Evolutionary conservation across 2,113 vertebrate genomes (phyloP).

Genomic region (Neolamprologus brichardi): DNA sequence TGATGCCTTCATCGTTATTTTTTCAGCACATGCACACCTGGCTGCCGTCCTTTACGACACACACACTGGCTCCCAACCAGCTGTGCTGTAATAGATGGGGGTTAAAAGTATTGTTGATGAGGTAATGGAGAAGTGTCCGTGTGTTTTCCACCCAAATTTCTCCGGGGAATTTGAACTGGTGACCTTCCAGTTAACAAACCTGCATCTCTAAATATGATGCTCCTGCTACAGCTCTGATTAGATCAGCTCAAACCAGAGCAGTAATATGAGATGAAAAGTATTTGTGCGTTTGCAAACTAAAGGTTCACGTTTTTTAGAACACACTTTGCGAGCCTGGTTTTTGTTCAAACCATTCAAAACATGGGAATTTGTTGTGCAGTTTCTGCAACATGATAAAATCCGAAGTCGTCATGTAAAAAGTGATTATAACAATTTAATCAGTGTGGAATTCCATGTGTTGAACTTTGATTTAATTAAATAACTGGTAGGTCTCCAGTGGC

Average conservation of each 20-base stretch:
- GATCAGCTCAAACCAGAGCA: background rate
- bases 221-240: background rate
- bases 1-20: background rate
- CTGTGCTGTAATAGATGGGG: background rate
- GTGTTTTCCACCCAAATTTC: background rate
- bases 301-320: background rate
- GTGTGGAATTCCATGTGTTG: background rate
- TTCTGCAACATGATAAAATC: background rate
- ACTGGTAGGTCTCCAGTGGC: background rate
- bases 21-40: background rate
- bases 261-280: background rate
- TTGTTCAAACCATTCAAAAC: background rate
- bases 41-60: background rate
- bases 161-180: background rate
- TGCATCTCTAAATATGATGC: background rate
- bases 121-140: background rate
- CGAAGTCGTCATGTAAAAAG: background rate
- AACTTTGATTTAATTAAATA: slow-evolving; percentile 8
- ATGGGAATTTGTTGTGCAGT: background rate
- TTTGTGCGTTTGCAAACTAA: background rate
- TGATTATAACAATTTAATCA: background rate
- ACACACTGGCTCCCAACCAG: background rate
- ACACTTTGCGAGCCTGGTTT: background rate
- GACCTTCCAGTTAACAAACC: background rate
- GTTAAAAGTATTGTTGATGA: background rate